Base-by-base conservation (phyloP, 2,888 invertebrate species). In the Epistrophe eligans region DNA sequence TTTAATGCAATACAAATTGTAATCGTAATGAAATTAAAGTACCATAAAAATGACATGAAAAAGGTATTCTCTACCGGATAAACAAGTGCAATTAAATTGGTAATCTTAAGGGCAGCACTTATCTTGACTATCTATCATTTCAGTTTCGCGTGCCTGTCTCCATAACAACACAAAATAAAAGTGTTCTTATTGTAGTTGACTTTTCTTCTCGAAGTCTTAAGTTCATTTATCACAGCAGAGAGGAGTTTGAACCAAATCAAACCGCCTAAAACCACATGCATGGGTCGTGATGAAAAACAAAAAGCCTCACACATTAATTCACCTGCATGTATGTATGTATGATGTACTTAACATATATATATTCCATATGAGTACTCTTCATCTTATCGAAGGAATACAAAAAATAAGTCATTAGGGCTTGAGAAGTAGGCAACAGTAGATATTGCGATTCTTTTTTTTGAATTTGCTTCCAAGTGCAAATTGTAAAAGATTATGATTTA, bases 161-260 rank as follows among this genome's bases (percentile, higher is more conserved):
- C 50, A 55, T 40, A 6, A 1, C 8, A 62, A 19, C 8, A 38
- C 40, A 24, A 17, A 11, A 32, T 10, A 45, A 17, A 62, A 43
- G 8, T 7, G 24, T 28, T 11, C 0, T 15, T 32, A 24, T 52
- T 40, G 52, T 19, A 55, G 28, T 55, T 70, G 67, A 67, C 19
- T 19, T 17, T 60, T 32, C 17, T 76, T 70, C 35, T 38, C 35
- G 43, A 71, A 58, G 19, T 67, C 32, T 48, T 43, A 70, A 66
- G 38, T n/a, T 52, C 58, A 81, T 81, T 72, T 67, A 67, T 81
- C 77, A 77, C 60, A n/a, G 66, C 24, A 24, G n/a, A n/a, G n/a
- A 38, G 48, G 71, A 60, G 77, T 81, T 81, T 52, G 48, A 84
- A 81, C 84, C 81, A 77, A 38, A 81, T 72, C 81, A 77, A 81